phyloP scores from a whole-genome alignment of 1,140 invertebrate genomes.

The Pseudomyrmex concolor region DNA sequence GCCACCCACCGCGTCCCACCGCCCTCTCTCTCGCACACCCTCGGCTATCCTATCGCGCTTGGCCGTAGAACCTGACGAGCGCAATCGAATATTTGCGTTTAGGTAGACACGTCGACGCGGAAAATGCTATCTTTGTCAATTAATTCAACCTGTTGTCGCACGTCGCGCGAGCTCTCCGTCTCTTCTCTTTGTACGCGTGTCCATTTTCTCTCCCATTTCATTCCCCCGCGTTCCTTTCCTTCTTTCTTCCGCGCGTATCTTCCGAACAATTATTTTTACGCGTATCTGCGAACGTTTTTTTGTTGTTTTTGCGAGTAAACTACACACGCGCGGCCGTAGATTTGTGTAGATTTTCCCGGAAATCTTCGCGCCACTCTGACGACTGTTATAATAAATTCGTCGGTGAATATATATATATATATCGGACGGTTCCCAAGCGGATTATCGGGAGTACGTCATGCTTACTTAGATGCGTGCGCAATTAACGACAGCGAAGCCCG shows the following conservation, averaged over 20 bases:
- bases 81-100: conserved; percentile 83
- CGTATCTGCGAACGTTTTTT: too few relatives aligned
- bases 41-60: conserved; percentile 65
- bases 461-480: conserved; percentile 79
- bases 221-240: background rate
- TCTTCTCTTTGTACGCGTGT: conserved; percentile 4
- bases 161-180: conserved; percentile 29
- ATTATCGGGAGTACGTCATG: conserved; percentile 66
- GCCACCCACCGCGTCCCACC: conserved; percentile 51
- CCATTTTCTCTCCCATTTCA: background rate
- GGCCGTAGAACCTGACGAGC: conserved; percentile 67
- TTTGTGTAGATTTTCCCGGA: conserved; percentile 20
- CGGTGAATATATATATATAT: too few relatives aligned
- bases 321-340: background rate
- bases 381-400: conserved; percentile 48
- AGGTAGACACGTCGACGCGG: conserved; percentile 79
- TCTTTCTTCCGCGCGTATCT: background rate
- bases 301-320: background rate
- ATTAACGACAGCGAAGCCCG: conserved; percentile 78
- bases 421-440: conserved; percentile 71
- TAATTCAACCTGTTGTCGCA: conserved; percentile 84
- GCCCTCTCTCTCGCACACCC: conserved; percentile 66
- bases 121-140: conserved; percentile 85
- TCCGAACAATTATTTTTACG: too few relatives aligned
- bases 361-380: conserved; percentile 19